phyloP scores from a whole-genome alignment of 2,888 invertebrate species.

The Cephus runcator region DNA sequence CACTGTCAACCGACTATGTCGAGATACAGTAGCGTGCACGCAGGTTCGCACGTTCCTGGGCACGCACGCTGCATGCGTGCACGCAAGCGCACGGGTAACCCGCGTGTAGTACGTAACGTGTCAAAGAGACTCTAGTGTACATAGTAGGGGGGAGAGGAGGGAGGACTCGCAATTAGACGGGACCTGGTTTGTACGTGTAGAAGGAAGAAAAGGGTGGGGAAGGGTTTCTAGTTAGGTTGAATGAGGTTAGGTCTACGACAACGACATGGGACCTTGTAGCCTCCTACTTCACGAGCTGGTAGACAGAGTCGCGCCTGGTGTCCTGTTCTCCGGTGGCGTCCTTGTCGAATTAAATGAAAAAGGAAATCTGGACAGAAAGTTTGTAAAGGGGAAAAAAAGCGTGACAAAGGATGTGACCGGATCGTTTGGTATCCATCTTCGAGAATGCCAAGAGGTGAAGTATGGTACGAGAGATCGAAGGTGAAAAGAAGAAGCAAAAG shows the following conservation, averaged over 20 bases:
- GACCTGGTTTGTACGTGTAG: not conserved
- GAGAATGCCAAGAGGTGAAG: too few relatives aligned
- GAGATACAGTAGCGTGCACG: not conserved
- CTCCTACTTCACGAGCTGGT: slow-evolving; percentile 29
- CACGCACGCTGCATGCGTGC: not conserved
- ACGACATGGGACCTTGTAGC: slow-evolving; percentile 39
- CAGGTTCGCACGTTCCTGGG: too few relatives aligned
- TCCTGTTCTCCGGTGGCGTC: not conserved
- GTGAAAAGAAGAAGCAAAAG: slow-evolving; percentile 8
- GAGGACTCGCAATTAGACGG: slow-evolving; percentile 20
- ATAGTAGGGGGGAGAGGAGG: slow-evolving; percentile 40
- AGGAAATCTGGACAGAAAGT: not conserved
- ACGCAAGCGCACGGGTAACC: not conserved
- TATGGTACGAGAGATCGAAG: not conserved
- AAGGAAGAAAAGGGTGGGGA: not conserved
- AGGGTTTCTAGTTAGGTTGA: slow-evolving; percentile 32
- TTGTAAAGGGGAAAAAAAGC: not conserved
- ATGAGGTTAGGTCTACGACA: slow-evolving; percentile 37
- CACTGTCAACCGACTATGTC: not conserved
- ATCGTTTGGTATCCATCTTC: not conserved
- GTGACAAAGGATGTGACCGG: not conserved
- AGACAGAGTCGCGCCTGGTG: not conserved
- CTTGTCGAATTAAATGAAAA: not conserved
- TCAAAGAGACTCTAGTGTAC: not conserved
- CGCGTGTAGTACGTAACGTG: not conserved